A percentile compares a stretch with the other conserved stretches of the same genome.
Evolutionary conservation across 2,113 vertebrate species (phyloP).

Genomic region (Nanorana parkeri): DNA sequence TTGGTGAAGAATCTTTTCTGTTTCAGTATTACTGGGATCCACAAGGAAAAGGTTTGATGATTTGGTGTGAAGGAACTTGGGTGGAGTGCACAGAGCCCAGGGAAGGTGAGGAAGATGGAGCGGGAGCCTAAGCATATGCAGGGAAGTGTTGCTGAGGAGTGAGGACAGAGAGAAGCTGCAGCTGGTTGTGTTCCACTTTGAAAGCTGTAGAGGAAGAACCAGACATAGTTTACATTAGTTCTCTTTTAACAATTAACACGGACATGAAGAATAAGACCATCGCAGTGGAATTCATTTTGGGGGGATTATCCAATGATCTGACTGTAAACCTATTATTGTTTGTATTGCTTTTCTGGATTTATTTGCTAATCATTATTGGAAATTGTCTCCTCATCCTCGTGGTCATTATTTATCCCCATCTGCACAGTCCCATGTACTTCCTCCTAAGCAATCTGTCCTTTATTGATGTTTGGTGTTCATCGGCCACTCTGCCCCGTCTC

Average conservation of each 20-base stretch:
- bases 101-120: too few species aligned
- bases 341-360: neutral
- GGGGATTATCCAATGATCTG: neutral
- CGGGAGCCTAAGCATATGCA: too few species aligned
- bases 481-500: neutral
- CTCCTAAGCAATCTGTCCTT: neutral
- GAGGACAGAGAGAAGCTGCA: too few species aligned
- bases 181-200: too few species aligned
- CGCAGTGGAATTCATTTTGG: neutral
- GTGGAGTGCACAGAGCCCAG: too few species aligned
- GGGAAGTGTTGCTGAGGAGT: too few species aligned
- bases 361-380: neutral
- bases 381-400: neutral
- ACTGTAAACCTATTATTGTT: neutral
- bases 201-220: too few species aligned
- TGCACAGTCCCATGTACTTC: neutral
- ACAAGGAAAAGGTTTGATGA: too few species aligned
- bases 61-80: too few species aligned
- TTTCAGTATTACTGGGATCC: too few species aligned
- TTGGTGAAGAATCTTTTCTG: too few species aligned
- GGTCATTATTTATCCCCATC: neutral
- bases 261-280: neutral
- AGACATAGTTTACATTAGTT: too few species aligned
- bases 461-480: neutral
- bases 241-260: neutral